Percentiles rank a stretch among this genome's conserved stretches.
Evolutionary conservation across 2,113 vertebrate genomes (phyloP).

Genomic region (Raja brachyura): DNA sequence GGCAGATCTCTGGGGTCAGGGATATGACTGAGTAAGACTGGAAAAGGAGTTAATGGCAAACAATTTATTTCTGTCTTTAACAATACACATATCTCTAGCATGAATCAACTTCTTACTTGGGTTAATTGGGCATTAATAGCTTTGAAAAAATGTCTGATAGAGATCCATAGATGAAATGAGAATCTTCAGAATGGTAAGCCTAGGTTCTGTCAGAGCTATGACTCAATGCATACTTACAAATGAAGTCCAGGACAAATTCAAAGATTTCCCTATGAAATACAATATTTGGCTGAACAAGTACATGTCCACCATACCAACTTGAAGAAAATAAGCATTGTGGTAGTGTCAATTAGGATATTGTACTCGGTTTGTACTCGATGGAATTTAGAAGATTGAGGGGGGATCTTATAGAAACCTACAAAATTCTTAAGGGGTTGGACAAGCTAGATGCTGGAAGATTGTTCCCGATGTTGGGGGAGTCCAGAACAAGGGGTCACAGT

Average conservation of each 20-base stretch:
- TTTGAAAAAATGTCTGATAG: slow-evolving; percentile 1
- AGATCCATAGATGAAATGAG: slow-evolving; percentile 10
- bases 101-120: slow-evolving; percentile 1
- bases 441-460: too few species aligned
- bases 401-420: too few species aligned
- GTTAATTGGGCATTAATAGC: neutral
- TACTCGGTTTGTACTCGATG: too few species aligned
- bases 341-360: too few species aligned
- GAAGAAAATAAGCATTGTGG: neutral
- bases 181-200: neutral
- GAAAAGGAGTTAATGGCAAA: slow-evolving; percentile 18
- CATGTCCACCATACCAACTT: too few species aligned
- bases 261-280: neutral
- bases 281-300: neutral
- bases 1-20: slow-evolving; percentile 14
- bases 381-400: too few species aligned
- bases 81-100: neutral
- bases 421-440: too few species aligned
- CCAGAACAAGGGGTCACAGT: too few species aligned
- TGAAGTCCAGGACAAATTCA: neutral
- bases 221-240: neutral
- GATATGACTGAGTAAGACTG: slow-evolving; percentile 17
- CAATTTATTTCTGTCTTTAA: slow-evolving; percentile 11
- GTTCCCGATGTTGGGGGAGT: too few species aligned
- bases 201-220: neutral